Evolutionary conservation across 2,797 vertebrate genomes (phyloP).

Genomic region (Lophius americanus): DNA sequence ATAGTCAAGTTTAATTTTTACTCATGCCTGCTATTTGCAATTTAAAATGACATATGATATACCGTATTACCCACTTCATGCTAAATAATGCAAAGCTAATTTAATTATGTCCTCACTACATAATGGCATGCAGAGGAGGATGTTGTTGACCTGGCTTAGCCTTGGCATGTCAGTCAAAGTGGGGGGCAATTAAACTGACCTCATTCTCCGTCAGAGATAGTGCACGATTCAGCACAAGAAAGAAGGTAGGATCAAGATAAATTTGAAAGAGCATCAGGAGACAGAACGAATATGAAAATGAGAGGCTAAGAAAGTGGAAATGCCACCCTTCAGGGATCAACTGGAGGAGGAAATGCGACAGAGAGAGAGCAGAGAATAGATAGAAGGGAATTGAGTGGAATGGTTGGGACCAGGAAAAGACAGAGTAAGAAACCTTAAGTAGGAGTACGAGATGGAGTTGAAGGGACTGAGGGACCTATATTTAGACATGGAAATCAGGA

Average conservation of each 20-base stretch:
- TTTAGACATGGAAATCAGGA: constrained; percentile 80
- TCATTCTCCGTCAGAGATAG: constrained; percentile 31
- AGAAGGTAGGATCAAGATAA: constrained; percentile 61
- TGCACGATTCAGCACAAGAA: constrained; percentile 50
- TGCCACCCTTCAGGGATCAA: constrained; percentile 72
- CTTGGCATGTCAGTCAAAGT: constrained; percentile 68
- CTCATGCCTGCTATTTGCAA: no score
- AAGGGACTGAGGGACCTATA: constrained; percentile 70
- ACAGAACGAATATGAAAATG: constrained; percentile 67
- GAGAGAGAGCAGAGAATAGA: constrained; percentile 22
- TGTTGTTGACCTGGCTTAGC: constrained; percentile 64
- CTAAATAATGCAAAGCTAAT: constrained; percentile 46
- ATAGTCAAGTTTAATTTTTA: no score
- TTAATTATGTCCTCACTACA: constrained; percentile 50
- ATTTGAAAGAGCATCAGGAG: constrained; percentile 49
- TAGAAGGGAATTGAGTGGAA: constrained; percentile 48
- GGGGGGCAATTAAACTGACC: constrained; percentile 68
- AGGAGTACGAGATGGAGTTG: constrained; percentile 64
- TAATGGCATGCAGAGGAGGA: constrained; percentile 58
- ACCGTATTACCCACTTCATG: constrained; percentile 19
- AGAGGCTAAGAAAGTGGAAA: constrained; percentile 70
- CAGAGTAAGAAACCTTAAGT: constrained; percentile 61
- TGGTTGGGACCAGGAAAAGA: constrained; percentile 66
- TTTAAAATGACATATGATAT: not conserved
- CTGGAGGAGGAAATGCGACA: constrained; percentile 56